Evolutionary conservation across 2,113 vertebrate species (phyloP).

Genomic region (Rhea pennata): DNA sequence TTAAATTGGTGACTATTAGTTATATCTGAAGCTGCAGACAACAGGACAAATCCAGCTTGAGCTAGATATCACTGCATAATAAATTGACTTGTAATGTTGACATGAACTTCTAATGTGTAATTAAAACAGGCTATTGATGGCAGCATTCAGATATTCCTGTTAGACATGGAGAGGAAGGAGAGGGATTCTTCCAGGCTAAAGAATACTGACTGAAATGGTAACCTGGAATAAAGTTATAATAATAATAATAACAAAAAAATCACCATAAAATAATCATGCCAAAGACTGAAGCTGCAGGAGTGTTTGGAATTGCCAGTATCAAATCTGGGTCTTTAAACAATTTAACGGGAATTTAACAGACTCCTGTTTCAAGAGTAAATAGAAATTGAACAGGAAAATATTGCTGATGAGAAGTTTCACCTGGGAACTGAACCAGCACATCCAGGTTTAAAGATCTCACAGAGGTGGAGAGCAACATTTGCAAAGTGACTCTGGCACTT

Average conservation of each 20-base stretch:
- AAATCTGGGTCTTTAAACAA: neutral
- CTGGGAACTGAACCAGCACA: neutral
- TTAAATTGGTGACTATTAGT: neutral
- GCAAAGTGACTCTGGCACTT: neutral
- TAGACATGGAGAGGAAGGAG: neutral
- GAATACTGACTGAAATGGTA: neutral
- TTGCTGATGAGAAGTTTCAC: neutral
- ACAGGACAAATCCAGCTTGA: neutral
- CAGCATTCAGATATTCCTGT: neutral
- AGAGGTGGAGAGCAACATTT: neutral
- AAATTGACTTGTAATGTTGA: neutral
- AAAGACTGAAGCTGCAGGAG: neutral
- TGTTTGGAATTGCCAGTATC: neutral
- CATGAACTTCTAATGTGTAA: neutral
- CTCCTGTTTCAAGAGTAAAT: neutral
- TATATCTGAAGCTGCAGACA: neutral
- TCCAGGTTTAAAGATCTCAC: neutral
- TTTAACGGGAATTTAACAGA: neutral
- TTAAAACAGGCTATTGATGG: neutral
- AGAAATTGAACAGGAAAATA: neutral
- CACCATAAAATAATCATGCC: neutral
- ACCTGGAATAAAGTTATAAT: neutral
- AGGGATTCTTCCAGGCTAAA: neutral
- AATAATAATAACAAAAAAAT: neutral
- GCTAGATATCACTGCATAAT: neutral